Evolutionary conservation across 2,888 invertebrate genomes (phyloP).

Genomic region (Sturmia bella): DNA sequence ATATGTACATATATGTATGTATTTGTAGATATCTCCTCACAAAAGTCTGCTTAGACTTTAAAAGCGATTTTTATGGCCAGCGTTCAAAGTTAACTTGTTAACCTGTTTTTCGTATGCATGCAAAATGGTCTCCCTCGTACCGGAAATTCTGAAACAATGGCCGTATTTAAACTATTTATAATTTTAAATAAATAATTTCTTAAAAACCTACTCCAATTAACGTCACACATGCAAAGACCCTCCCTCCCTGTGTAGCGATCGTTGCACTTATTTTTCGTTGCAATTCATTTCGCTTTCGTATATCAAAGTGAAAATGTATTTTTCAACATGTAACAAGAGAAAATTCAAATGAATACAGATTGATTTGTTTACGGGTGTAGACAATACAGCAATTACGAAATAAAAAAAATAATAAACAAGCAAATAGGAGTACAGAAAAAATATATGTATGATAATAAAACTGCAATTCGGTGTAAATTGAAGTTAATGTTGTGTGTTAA

Average conservation of each 20-base stretch:
- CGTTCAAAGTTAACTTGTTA: too few species aligned
- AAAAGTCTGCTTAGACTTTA: too few species aligned
- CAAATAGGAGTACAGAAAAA: constrained; percentile 5
- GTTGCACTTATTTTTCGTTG: constrained; percentile 49
- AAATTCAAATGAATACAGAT: constrained; percentile 45
- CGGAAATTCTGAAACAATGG: constrained; percentile 16
- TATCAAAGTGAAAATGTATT: constrained; percentile 44
- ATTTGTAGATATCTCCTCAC: too few species aligned
- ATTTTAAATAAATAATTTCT: constrained; percentile 3
- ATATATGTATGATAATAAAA: constrained; percentile 20
- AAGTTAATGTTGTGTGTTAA: constrained; percentile 68
- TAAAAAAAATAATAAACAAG: constrained; percentile 20
- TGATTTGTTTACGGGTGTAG: constrained; percentile 51
- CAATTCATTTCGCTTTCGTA: constrained; percentile 59
- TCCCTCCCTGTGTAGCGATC: constrained; percentile 14
- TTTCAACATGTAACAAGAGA: background rate
- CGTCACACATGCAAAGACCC: constrained; percentile 29
- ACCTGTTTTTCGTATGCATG: too few species aligned
- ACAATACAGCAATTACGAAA: constrained; percentile 24
- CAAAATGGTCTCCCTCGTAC: constrained; percentile 12
- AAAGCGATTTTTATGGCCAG: too few species aligned
- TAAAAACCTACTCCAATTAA: constrained; percentile 10
- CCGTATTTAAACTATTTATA: background rate
- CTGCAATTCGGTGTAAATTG: constrained; percentile 58
- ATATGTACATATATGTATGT: too few species aligned